Base-by-base conservation (phyloP, 2,113 vertebrate species). In the Gavialis gangeticus region DNA sequence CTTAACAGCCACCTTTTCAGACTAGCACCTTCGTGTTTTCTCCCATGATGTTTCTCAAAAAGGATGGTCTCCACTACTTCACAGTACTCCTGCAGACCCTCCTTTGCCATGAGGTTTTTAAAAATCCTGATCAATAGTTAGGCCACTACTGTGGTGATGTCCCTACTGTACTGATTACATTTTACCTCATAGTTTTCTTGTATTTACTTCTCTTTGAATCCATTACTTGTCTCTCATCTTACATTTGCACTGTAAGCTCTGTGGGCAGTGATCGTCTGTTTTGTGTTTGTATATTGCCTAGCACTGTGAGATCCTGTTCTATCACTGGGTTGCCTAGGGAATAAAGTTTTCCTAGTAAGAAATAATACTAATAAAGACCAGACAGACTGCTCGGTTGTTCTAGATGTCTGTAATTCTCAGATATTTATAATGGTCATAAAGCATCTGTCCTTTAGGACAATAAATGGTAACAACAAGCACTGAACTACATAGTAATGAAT, bases 161-260 rank as follows among this genome's bases (percentile, higher is more conserved):
- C 46, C 9, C 46, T 46, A 46, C 9, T 9, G 9, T 9, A 46
- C 46, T 46, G 46, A 46, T 46, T 46, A 46, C 46, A 46, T 46
- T 46, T 46, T 46, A 46, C 46, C 46, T 46, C 46, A 46, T 46
- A 46, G 46, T 46, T 46, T 46, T 46, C 46, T 46, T 46, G 46
- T 46, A 46, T 46, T 7, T 46, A 46, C 46, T 46, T 46, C 46
- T 46, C 46, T 46, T 46, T 46, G 46, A 6, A 46, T 46, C 46
- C 9, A 9, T 9, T 46, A 46, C 46, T 46, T 9, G 7, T 46
- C 46, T 46, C 46, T 46, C 46, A 46, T 46, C 7, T 9, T 46
- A 46, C 46, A 46, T 46, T 46, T 46, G 46, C 95, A 96, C 75
- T 95, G 96, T 96, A 87, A 87, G 46, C 94, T 96, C 85, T 93